Conservation (phyloP, 2,797 vertebrate genomes). For the Pogonophryne albipinna region DNA sequence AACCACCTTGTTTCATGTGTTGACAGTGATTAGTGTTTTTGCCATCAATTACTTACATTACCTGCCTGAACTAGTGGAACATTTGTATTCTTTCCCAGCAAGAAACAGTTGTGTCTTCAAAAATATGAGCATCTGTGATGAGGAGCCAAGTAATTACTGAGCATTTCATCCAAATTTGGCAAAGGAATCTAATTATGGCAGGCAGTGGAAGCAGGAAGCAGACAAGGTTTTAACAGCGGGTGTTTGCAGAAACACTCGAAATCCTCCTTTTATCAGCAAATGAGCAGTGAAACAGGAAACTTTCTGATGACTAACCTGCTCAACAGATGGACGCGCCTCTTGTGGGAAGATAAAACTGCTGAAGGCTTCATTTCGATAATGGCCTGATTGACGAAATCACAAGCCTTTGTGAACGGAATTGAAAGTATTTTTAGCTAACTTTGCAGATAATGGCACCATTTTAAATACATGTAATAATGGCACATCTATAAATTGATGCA, state of each 20-base stretch:
- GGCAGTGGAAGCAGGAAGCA: slow-evolving; percentile 22
- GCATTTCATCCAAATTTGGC: slow-evolving; percentile 47
- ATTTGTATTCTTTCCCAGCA: slow-evolving; percentile 14
- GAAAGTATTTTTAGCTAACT: background rate
- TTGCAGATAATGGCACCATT: background rate
- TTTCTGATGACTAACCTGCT: slow-evolving; percentile 42
- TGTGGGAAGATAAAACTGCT: slow-evolving; percentile 12
- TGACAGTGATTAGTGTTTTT: slow-evolving; percentile 12
- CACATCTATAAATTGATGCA: too few species aligned
- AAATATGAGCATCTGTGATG: slow-evolving; percentile 17
- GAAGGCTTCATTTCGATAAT: slow-evolving; percentile 36
- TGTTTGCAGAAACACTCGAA: slow-evolving; percentile 47
- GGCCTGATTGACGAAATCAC: slow-evolving; percentile 9
- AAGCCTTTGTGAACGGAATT: slow-evolving; percentile 5
- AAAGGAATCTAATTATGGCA: slow-evolving; percentile 51
- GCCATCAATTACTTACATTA: background rate
- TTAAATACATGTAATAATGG: slow-evolving; percentile 17
- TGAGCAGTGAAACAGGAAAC: slow-evolving; percentile 31
- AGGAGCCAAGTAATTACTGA: slow-evolving; percentile 33
- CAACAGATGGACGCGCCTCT: slow-evolving; percentile 43
- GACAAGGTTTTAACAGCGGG: slow-evolving; percentile 44
- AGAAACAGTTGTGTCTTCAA: slow-evolving; percentile 1
- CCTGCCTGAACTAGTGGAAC: background rate
- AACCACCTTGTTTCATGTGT: slow-evolving; percentile 20
- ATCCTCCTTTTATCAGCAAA: slow-evolving; percentile 50